phyloP scores from a whole-genome alignment of 37 sponge, comb jelly and placozoan species.

The Beroe ovata region DNA sequence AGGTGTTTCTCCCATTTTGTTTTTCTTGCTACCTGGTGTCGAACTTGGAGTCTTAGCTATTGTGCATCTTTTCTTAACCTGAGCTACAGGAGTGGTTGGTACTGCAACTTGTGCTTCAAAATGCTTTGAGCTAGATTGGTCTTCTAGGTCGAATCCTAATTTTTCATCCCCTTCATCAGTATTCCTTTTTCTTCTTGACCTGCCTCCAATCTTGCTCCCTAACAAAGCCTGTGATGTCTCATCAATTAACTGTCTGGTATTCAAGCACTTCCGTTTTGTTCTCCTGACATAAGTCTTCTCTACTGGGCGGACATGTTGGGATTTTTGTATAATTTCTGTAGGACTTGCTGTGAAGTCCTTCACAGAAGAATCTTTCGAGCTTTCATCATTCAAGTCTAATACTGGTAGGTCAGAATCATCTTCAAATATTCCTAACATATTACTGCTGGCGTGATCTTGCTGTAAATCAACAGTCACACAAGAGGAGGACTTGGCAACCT shows the following conservation, averaged over 20 bases:
- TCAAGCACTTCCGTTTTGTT: background rate
- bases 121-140: background rate
- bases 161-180: background rate
- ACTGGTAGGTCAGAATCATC: constrained; percentile 7
- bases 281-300: background rate
- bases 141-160: background rate
- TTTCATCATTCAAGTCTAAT: background rate
- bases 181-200: background rate
- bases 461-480: background rate
- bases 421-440: no score
- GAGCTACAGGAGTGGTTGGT: background rate
- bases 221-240: background rate
- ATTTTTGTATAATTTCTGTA: constrained; percentile 6
- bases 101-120: background rate
- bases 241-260: background rate
- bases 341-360: background rate
- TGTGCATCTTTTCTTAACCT: background rate
- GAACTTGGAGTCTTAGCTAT: constrained; percentile 17
- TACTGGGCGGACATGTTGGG: constrained; percentile 15
- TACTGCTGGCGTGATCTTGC: no score
- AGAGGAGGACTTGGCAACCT: background rate
- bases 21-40: constrained; percentile 1
- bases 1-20: constrained; percentile 24
- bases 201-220: no score
- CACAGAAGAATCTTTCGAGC: no score